phyloP scores from a whole-genome alignment of 2,888 invertebrate genomes.

The Pogonocherus hispidulus region DNA sequence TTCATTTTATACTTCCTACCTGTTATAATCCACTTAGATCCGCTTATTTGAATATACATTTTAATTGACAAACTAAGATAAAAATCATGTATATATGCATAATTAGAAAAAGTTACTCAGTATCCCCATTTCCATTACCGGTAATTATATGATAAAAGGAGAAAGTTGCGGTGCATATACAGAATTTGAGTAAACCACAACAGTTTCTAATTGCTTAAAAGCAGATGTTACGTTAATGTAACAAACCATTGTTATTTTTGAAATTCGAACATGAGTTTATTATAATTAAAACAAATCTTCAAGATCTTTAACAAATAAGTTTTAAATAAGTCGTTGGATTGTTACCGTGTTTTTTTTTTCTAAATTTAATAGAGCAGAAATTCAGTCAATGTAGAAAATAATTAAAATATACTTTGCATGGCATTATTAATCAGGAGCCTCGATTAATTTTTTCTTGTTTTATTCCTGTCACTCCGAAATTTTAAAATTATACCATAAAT shows the following conservation, averaged over 20 bases:
- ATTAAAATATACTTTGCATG: constrained; percentile 24
- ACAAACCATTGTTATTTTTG: background rate
- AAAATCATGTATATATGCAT: background rate
- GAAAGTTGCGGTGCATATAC: background rate
- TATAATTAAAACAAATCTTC: background rate
- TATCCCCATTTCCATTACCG: constrained; percentile 3
- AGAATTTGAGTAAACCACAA: constrained; percentile 9
- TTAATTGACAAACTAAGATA: background rate
- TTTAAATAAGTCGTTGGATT: constrained; percentile 9
- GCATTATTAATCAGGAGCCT: background rate
- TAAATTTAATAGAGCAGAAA: constrained; percentile 27
- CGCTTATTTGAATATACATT: background rate
- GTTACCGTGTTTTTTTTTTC: constrained; percentile 33
- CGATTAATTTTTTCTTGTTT: background rate
- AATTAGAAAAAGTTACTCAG: constrained; percentile 13
- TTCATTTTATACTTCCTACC: no score
- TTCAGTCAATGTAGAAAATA: constrained; percentile 32
- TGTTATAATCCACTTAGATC: no score
- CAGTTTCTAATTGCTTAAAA: constrained; percentile 21
- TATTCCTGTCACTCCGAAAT: background rate
- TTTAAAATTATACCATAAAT: background rate
- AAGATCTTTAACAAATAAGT: background rate
- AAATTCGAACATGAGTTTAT: background rate
- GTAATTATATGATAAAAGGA: constrained; percentile 17
- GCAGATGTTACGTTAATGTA: constrained; percentile 9